Conservation (phyloP, 1,140 invertebrate species). For the Tenebrio molitor region DNA sequence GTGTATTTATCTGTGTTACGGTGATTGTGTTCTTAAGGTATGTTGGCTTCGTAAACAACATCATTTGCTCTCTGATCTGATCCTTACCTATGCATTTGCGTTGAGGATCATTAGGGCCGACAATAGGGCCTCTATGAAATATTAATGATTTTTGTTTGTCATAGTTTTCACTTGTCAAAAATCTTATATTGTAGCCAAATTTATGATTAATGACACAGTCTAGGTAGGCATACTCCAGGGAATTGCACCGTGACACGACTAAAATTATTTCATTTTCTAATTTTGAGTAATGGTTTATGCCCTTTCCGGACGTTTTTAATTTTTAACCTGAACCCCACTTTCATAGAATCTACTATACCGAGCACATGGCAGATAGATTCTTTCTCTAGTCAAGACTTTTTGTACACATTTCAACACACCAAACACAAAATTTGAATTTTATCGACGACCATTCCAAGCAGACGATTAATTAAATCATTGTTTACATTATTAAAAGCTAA, state of each 20-base stretch:
- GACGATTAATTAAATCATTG: too few species aligned
- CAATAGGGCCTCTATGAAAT: conserved; percentile 62
- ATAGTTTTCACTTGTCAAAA: conserved; percentile 64
- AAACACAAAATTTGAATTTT: conserved; percentile 15
- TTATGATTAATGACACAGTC: conserved; percentile 59
- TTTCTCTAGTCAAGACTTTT: conserved; percentile 32
- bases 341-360: conserved; percentile 60
- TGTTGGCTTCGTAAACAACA: conserved; percentile 36
- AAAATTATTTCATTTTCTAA: conserved; percentile 57
- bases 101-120: conserved; percentile 58
- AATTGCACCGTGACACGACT: conserved; percentile 60
- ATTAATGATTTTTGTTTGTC: conserved; percentile 65
- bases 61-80: conserved; percentile 31
- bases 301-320: conserved; percentile 41
- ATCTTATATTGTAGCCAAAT: conserved; percentile 62
- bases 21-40: conserved; percentile 39
- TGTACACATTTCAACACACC: neutral
- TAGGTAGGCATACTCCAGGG: conserved; percentile 55
- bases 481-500: too few species aligned
- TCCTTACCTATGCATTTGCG: conserved; percentile 40
- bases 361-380: conserved; percentile 61
- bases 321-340: conserved; percentile 11
- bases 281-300: conserved; percentile 60
- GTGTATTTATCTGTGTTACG: conserved; percentile 44
- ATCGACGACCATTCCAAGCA: too few species aligned